Conservation (phyloP, 2,113 vertebrate genomes). For the Grammomys surdaster region DNA sequence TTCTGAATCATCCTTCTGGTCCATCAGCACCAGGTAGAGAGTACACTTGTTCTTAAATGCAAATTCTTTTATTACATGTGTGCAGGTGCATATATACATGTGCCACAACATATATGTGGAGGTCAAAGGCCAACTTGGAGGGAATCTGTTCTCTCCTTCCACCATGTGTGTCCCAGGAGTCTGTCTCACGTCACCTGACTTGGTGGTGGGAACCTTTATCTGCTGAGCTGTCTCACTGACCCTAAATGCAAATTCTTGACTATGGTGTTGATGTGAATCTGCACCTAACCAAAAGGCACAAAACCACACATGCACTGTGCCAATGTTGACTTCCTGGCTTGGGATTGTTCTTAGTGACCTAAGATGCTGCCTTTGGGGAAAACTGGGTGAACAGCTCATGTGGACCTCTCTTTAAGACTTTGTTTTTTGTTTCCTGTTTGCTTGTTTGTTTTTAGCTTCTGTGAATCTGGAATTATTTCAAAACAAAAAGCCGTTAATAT, state of each 20-base stretch:
- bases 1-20: neutral
- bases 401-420: neutral
- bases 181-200: neutral
- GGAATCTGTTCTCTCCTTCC: neutral
- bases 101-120: neutral
- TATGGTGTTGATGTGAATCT: accelerated
- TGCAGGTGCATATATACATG: neutral
- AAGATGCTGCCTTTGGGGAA: neutral
- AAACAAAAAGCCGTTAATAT: neutral
- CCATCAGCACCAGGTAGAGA: neutral
- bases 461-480: neutral
- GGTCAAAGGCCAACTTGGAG: neutral
- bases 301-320: accelerated
- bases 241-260: neutral
- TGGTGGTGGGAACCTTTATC: neutral
- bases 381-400: accelerated
- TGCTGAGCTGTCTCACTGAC: neutral
- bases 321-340: accelerated
- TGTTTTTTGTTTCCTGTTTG: neutral
- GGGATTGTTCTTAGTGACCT: accelerated
- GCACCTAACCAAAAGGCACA: accelerated
- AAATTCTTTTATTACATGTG: neutral
- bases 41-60: neutral
- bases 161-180: neutral
- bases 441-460: neutral